Percentiles rank a stretch among this genome's conserved stretches.
Conservation (phyloP, 2,113 vertebrate genomes). For the Eurypyga helias region DNA sequence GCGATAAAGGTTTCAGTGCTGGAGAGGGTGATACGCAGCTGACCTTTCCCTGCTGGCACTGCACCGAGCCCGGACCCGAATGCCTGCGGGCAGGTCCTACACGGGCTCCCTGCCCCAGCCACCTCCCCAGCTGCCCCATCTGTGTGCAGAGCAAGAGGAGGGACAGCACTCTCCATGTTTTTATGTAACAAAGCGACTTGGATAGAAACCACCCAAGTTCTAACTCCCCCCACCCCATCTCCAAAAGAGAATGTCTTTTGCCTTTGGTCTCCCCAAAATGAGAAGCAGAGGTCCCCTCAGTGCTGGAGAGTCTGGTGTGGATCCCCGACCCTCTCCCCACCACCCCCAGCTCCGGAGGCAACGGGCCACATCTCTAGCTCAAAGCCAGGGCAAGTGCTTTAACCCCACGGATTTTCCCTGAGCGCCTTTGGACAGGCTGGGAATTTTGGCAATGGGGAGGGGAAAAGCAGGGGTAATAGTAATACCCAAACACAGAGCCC, state of each 20-base stretch:
- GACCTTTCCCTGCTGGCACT: neutral
- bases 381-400: neutral
- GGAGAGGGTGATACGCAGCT: neutral
- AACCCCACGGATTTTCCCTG: neutral
- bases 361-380: rapidly evolving
- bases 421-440: neutral
- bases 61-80: neutral
- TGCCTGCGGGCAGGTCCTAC: neutral
- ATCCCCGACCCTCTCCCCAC: neutral
- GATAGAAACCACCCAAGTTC: neutral
- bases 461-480: neutral
- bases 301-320: neutral
- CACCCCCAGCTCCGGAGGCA: neutral
- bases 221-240: rapidly evolving
- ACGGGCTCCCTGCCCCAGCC: neutral
- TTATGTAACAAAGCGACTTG: neutral
- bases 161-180: neutral
- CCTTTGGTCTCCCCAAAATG: neutral
- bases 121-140: neutral
- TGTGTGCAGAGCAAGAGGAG: neutral
- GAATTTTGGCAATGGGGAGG: neutral
- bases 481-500: neutral
- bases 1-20: neutral
- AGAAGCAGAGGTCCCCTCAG: neutral
- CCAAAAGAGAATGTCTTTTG: neutral